Conservation (phyloP, 2,113 vertebrate genomes). For the Grus americana region DNA sequence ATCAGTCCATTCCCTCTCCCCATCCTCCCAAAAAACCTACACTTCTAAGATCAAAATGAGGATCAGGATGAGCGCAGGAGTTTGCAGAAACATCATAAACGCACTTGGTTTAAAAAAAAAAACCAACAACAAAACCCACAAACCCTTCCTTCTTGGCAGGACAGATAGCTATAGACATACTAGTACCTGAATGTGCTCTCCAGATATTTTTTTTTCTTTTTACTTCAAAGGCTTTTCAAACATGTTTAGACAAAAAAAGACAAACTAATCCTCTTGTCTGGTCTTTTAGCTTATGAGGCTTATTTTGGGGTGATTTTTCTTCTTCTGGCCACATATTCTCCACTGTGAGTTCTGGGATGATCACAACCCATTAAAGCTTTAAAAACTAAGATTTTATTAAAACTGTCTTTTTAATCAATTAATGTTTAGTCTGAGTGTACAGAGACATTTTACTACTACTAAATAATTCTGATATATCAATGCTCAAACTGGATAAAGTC, state of each 20-base stretch:
- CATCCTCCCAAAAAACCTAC: not conserved
- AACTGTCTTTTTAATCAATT: not conserved
- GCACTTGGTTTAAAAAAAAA: not conserved
- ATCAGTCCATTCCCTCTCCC: not conserved
- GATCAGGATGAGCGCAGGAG: not conserved
- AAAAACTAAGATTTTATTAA: not conserved
- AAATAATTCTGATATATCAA: not conserved
- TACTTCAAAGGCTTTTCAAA: conserved; percentile 47
- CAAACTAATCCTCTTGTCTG: not conserved
- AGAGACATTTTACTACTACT: not conserved
- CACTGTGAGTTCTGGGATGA: not conserved
- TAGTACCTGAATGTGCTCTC: not conserved
- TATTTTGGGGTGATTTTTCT: conserved; percentile 3
- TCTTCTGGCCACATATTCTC: not conserved
- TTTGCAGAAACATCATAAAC: not conserved
- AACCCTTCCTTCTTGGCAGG: not conserved
- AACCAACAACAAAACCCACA: not conserved
- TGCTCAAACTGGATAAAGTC: not conserved
- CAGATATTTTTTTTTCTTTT: not conserved
- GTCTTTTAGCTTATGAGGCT: not conserved
- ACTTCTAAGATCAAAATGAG: not conserved
- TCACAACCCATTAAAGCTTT: not conserved
- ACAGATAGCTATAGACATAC: not conserved
- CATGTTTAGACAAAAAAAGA: conserved; percentile 26
- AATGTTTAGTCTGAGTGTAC: rapidly evolving